Base-by-base conservation (phyloP, 2,797 vertebrate species). In the Hemibagrus guttatus region DNA sequence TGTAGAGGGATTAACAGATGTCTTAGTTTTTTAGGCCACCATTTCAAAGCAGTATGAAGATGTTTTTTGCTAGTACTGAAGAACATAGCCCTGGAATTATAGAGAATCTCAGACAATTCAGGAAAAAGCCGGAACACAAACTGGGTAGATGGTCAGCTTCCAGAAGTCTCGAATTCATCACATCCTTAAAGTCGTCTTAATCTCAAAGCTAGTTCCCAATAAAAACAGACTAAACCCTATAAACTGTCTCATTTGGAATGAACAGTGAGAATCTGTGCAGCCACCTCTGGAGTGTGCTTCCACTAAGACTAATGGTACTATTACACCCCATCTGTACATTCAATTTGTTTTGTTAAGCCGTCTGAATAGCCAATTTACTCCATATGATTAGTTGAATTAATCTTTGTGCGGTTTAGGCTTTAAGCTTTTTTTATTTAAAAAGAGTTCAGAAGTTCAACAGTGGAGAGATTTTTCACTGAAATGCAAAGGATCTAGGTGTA, bases 341-440 rank as follows among this genome's bases (percentile, higher is more conserved):
- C 92, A 94, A 94, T 95, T 95, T 95, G 93, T 94, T 95, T 94
- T 94, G 81, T 94, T 93, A 94, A 94, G 93, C 90, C 78, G 85
- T 92, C 93, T 94, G 93, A 95, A 94, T 93, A 93, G 90, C 93
- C 92, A 92, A 94, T 95, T 95, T 95, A 95, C 93, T 92, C 90
- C 89, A 88, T 88, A 86, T 93, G 94, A 95, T 95, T 94, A 95
- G 93, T 91, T 90, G 89, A 94, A 96, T 95, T 94, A 94, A 95
- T 95, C 94, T 94, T 94, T 84, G 90, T 88, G 91, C 93, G 91
- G 86, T 88, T 91, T 88, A 92, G 89, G 90, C 86, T 89, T 91
- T 92, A 89, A 71, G 19, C 9, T 39, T 0, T 79, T 84, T 84
- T 13, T 17, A 42, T 68, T 87, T 28, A 78, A 69, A 78, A 49